These are phyloP conservation scores for Oxytorus armatus DNA, from an alignment of 2,888 invertebrate species.

Conservation along the genomic window DNA sequence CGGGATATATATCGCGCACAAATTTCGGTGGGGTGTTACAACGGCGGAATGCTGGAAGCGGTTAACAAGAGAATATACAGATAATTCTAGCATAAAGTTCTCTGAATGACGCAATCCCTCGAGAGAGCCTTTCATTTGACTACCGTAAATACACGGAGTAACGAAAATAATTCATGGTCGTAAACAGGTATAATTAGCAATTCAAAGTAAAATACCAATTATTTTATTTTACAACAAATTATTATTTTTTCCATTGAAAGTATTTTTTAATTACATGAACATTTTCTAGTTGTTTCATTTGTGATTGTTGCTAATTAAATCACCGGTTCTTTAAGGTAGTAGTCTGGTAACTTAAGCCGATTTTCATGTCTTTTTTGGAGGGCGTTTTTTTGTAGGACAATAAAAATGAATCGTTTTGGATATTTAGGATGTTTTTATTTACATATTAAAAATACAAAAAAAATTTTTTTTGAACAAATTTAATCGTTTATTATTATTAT, in stretches of 20 bases:
- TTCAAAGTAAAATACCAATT: neutral
- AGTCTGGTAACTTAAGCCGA: too few relatives aligned
- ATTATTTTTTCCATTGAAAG: neutral
- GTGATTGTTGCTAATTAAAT: too few relatives aligned
- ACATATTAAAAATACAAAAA: too few relatives aligned
- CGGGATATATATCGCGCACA: neutral
- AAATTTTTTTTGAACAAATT: too few relatives aligned
- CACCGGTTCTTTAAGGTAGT: too few relatives aligned
- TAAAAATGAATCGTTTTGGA: too few relatives aligned
- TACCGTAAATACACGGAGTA: neutral
- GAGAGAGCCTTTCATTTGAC: neutral
- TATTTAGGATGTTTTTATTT: too few relatives aligned
- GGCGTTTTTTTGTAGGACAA: too few relatives aligned
- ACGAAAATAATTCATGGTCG: neutral
- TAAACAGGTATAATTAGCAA: neutral
- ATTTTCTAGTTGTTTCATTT: too few relatives aligned
- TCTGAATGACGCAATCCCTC: slow-evolving; percentile 13
- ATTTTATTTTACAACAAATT: neutral
- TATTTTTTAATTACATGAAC: too few relatives aligned
- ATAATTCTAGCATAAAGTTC: slow-evolving; percentile 20
- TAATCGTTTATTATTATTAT: too few relatives aligned
- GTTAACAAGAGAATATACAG: slow-evolving; percentile 9
- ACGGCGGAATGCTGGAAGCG: neutral
- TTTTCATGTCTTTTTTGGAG: too few relatives aligned
- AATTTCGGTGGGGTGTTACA: neutral